Base-by-base conservation (phyloP, 2,888 invertebrate genomes). In the Hesperia comma region DNA sequence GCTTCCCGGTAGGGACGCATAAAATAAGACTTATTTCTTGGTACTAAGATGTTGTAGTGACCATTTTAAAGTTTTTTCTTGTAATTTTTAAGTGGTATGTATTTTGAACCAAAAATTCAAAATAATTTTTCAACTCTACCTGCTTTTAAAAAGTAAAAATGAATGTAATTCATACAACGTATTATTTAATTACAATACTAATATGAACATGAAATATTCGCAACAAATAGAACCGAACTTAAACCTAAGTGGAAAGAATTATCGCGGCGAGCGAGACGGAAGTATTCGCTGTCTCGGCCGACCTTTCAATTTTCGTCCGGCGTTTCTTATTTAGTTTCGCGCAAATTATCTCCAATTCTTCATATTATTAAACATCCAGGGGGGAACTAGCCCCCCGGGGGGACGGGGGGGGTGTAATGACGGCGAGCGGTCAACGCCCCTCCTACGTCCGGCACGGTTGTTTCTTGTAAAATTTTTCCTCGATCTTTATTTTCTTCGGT, bases 291-390 rank as follows among this genome's bases (percentile, higher is more conserved):
- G 69, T 69, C 75, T 71, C 78, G 74, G 77, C 79, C 80, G 83
- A 86, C 90, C 91, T 90, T 91, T 92, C 91, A 92, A 90, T 92
- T 92, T 90, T 91, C 91, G 87, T 85, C 85, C 86, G 82, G 80
- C 91, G 90, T 90, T 92, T 91, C 92, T 92, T 92, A 92, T 92
- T 92, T 92, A 92, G 92, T 92, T 92, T 92, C 91, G 90, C 92
- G 92, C 92, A 92, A 92, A 92, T 92, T 92, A 92, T 92, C 92
- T 91, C 92, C 92, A 92, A 92, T 92, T 92, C 92, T 92, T 92
- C 92, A 92, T 92, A 92, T 92, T 92, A 92, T 92, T 92, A 92
- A 92, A 92, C 92, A 92, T 90, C 91, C 82, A 77, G 90, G 91
- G 91, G 87, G 85, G 87, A 88, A 86, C 87, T 87, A 87, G 81